A percentile compares a stretch with the other conserved stretches of the same genome.
phyloP scores from a whole-genome alignment of 2,888 invertebrate species.

The Drosophila paranaensis region DNA sequence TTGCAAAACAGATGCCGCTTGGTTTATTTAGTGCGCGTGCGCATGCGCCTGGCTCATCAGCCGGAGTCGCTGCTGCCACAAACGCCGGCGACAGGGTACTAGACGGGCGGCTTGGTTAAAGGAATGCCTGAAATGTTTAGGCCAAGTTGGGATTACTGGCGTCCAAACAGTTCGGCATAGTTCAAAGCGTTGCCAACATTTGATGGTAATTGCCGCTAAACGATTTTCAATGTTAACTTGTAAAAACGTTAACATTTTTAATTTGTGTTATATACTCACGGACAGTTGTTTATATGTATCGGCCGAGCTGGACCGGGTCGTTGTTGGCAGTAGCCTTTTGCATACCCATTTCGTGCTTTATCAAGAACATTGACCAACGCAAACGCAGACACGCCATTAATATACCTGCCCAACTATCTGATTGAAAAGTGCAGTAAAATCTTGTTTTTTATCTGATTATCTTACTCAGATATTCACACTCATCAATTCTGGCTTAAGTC shows the following conservation, averaged over 20 bases:
- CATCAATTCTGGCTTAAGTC: conserved; percentile 23
- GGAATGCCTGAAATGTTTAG: conserved; percentile 80
- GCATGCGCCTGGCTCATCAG: conserved; percentile 67
- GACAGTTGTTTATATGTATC: conserved; percentile 54
- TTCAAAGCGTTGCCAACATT: conserved; percentile 80
- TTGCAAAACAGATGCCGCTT: conserved; percentile 68
- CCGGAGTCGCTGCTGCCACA: conserved; percentile 22
- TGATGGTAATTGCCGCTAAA: conserved; percentile 82
- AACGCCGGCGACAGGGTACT: conserved; percentile 57
- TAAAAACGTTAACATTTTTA: conserved; percentile 81
- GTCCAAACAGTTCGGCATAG: conserved; percentile 75
- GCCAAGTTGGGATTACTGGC: conserved; percentile 80
- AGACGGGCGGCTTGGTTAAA: conserved; percentile 71
- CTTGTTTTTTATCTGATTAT: conserved; percentile 38
- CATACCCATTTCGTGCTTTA: conserved; percentile 34
- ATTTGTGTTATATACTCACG: conserved; percentile 80
- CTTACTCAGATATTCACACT: conserved; percentile 40
- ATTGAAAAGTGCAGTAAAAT: conserved; percentile 47
- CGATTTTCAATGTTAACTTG: conserved; percentile 82
- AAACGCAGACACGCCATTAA: conserved; percentile 43
- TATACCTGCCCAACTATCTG: conserved; percentile 30
- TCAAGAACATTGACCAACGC: conserved; percentile 47
- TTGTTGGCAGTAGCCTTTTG: conserved; percentile 14
- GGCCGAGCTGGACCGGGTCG: not conserved
- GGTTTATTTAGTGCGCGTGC: conserved; percentile 80